Evolutionary conservation across 2,888 invertebrate species (phyloP).

Genomic region (Entomobrya proxima): DNA sequence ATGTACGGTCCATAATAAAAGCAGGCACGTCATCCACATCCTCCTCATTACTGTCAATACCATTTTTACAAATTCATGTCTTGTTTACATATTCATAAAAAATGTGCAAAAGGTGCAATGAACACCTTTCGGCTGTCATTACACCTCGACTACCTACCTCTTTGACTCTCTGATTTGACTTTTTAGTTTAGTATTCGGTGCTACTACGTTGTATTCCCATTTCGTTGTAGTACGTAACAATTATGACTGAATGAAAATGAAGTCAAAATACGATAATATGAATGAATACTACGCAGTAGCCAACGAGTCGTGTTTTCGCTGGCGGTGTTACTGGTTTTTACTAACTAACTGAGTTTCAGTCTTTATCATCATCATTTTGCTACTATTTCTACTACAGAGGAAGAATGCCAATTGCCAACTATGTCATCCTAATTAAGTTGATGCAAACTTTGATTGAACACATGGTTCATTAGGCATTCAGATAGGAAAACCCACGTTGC

Average conservation of each 20-base stretch:
- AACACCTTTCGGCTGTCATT: constrained; percentile 33
- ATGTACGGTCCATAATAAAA: not conserved
- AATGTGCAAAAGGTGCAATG: constrained; percentile 47
- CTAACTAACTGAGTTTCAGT: not conserved
- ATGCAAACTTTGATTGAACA: constrained; percentile 5
- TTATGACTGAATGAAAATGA: not conserved
- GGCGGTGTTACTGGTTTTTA: not conserved
- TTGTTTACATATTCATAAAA: constrained; percentile 47
- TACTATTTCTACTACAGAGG: no score
- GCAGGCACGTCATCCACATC: not conserved
- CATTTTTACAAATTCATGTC: constrained; percentile 24
- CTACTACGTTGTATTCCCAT: not conserved
- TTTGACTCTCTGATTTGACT: no score
- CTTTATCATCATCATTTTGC: no score
- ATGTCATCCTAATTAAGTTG: constrained; percentile 50
- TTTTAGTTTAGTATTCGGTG: not conserved
- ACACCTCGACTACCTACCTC: no score
- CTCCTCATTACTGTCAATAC: not conserved
- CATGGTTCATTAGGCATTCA: constrained; percentile 36
- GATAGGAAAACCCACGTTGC: constrained; percentile 13
- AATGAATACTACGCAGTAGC: not conserved
- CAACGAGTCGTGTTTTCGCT: not conserved
- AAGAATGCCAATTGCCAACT: constrained; percentile 37
- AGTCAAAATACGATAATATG: no score
- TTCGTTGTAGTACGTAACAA: not conserved